Evolutionary conservation across 2,888 invertebrate genomes (phyloP), one percentile per base, ranked within the genome.

Genomic region (Drosophila birchii): DNA sequence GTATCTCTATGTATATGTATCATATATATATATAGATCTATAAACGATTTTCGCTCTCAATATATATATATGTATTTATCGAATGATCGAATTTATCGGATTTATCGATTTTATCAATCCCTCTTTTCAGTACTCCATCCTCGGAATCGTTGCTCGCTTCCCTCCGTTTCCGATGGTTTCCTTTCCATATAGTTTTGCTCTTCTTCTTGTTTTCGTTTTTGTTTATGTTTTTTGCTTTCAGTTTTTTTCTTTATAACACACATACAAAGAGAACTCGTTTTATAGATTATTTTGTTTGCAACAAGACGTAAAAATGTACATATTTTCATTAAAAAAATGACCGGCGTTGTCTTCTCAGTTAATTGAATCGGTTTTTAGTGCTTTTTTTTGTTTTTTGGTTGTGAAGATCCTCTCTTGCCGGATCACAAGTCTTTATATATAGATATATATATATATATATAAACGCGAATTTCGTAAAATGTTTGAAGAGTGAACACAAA

Each of bases 301-400:
- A 73, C 78, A 73, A 66, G 53, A 62, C 55, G 76, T 51, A 69
- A 74, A 76, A 73, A 68, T 59, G 20, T 66, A 69, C 49, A 74
- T 69, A 54, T 59, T 74, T 51, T 32, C 61, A 58, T 62, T 62
- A 41, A 63, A 62, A 75, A 67, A 76, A 58, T 53, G 45, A 58
- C 58, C 58, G 67, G 18, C 44, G 41, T 55, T 34, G 39, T 56
- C 60, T 32, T 49, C 49, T 49, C 32, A 18, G 32, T 51, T 70
- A 43, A 59, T 64, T 62, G 60, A 61, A 56, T 23, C 23, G 29
- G 41, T 53, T 53, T 36, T 34, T 51, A 47, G 12, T 43, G 43
- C 2, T 36, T 14, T 23, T 14, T 4, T 14, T 12, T 20, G 5
- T 5, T 43, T 43, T 29, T 39, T 61, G 38, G 38, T 43, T 26